Base-by-base conservation (phyloP, 2,113 vertebrate genomes). In the Crotalus tigris region DNA sequence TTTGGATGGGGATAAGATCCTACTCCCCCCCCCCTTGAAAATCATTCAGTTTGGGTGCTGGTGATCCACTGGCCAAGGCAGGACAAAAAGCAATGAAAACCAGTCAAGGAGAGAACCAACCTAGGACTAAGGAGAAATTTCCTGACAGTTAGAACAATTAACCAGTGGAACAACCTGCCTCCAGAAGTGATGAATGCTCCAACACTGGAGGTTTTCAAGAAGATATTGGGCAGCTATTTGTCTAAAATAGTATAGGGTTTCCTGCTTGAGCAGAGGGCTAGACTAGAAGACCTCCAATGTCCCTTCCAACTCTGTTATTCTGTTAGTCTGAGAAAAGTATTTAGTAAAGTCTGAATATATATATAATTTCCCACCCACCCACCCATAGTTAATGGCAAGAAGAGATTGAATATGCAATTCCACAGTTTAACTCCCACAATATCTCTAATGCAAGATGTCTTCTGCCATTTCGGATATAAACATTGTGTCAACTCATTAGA, bases 21-120 rank as follows among this genome's bases (percentile, higher is more conserved):
- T 0, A 15, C 55, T 49, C 11, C 92, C 0, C 54, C 86, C 29
- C 11, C 92, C 0, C 0, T 24, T 4, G 11, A 4, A 24, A 13
- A 91, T 0, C 3, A 0, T 3, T 58, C 1, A 6, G 17, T 29
- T 5, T 11, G 15, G 5, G 33, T n/a, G 55, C 57, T 53, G 21
- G n/a, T 89, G 87, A 85, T 19, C 1, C 54, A 33, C 61, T 12
- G 53, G 81, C 2, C 3, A n/a, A 53, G 11, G 61, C 61, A 64
- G 61, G 11, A 29, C 26, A 64, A 64, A 9, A 12, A 64, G 61
- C 26, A 29, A 29, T 29, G 11, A 5, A 64, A 64, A 64, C 26
- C 26, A 64, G 26, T 64, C 61, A 64, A 64, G 61, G 26, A 64
- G 11, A 64, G 61, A 29, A 29, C 3, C 61, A 29, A n/a, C 11